Percentiles rank a stretch among this genome's conserved stretches.
Conservation (phyloP, 2,113 vertebrate species). For the Maccullochella peelii region DNA sequence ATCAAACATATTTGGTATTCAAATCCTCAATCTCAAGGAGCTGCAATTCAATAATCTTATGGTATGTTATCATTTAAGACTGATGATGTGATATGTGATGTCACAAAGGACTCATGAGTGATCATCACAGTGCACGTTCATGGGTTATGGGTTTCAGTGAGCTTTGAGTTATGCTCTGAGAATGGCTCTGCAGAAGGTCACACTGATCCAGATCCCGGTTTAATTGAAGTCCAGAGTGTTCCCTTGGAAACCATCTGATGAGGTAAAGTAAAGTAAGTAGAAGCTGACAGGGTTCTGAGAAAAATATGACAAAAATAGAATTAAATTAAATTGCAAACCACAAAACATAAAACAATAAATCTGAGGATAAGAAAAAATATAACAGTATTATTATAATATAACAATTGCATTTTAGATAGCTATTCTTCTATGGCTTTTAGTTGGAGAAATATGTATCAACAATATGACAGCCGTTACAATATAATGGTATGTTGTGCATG, state of each 20-base stretch:
- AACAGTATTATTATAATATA: neutral
- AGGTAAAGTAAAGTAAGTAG: neutral
- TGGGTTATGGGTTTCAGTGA: neutral
- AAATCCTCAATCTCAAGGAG: neutral
- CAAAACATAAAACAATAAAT: neutral
- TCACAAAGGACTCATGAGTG: neutral
- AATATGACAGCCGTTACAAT: neutral
- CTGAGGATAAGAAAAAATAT: neutral
- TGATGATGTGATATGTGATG: neutral
- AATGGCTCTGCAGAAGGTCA: conserved; percentile 35
- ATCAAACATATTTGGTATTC: conserved; percentile 30
- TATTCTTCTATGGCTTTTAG: no score
- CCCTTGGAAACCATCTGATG: conserved; percentile 61
- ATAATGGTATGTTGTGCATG: neutral
- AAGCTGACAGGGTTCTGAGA: neutral
- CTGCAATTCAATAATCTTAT: neutral
- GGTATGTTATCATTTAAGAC: neutral
- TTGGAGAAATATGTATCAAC: neutral
- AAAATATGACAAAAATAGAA: neutral
- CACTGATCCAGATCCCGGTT: conserved; percentile 21
- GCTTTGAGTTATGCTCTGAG: conserved; percentile 15
- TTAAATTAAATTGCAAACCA: neutral
- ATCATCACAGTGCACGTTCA: neutral
- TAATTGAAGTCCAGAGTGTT: conserved; percentile 53
- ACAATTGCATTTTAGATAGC: no score